Evolutionary conservation across 2,888 invertebrate species (phyloP), one percentile per base, ranked within the genome.

Genomic region (Gymnoscelis rufifasciata): DNA sequence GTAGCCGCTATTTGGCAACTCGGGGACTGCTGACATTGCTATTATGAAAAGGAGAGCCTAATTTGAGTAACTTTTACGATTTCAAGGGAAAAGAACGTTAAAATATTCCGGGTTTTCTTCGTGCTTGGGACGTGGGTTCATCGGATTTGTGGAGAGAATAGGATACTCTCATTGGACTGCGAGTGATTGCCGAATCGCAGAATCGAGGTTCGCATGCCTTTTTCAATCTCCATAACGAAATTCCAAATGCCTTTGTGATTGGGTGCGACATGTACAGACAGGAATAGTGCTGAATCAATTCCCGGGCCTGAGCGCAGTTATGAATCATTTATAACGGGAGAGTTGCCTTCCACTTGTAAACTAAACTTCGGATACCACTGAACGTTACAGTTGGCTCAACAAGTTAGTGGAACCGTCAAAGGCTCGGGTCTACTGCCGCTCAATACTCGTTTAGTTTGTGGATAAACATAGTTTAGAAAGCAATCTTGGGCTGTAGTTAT

Each of bases 401-500:
- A 42, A 42, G 41, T 42, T 35, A 23, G 13, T 12, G 10, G 35
- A 7, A 28, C 15, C 26, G 43, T 31, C 43, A 38, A 30, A 37
- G 43, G 14, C 14, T 8, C 24, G 7, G 24, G 5, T 37, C 30
- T 7, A 19, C 35, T 42, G 26, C n/a, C 8, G n/a, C 13, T 37
- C 30, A 43, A 43, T 43, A 43, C 37, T 38, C 24, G 37, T 26
- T 10, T 24, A 23, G 24, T 29, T 29, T 37, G 19, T 37, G 37
- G 37, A 43, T 38, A 43, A 23, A 28, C 29, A 13, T 27, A 11
- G 6, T 15, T 7, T 35, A 19, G 19, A 7, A 11, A 31, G 14
- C 15, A n/a, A 15, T 13, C n/a, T 13, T n/a, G n/a, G n/a, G n/a
- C n/a, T n/a, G n/a, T n/a, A n/a, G n/a, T n/a, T n/a, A n/a, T n/a